A percentile compares a stretch with the other conserved stretches of the same genome.
These are phyloP conservation scores for Bacillus rossius DNA, from an alignment of 1,140 invertebrate species.

Conservation along the genomic window DNA sequence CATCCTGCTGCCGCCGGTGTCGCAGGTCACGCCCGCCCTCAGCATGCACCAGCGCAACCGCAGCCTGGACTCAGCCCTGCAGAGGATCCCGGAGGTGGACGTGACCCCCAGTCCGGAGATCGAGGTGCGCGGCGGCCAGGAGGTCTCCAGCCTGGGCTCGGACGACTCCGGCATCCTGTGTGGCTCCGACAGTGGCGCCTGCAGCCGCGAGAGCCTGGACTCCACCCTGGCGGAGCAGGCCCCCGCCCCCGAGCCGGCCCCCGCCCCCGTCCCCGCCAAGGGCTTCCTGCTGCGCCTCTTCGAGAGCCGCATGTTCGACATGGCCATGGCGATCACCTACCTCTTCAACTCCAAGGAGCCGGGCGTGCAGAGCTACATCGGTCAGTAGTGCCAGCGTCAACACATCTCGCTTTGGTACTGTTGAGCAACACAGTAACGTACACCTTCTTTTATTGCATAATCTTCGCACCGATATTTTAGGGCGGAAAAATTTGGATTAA, in stretches of 20 bases:
- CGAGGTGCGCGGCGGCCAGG: constrained; percentile 51
- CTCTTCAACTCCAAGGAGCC: constrained; percentile 98
- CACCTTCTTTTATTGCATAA: too few relatives aligned
- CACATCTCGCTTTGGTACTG: too few relatives aligned
- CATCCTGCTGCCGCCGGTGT: constrained; percentile 64
- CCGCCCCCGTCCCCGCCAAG: constrained; percentile 30
- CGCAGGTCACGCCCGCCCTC: constrained; percentile 49
- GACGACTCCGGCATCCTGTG: constrained; percentile 82
- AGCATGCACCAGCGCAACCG: constrained; percentile 80
- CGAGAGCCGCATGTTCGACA: constrained; percentile 95
- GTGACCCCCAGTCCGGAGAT: constrained; percentile 73
- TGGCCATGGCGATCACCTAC: constrained; percentile 96
- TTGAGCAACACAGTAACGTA: too few relatives aligned
- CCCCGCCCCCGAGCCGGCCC: not conserved
- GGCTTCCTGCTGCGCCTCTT: constrained; percentile 80
- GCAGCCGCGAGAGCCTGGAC: constrained; percentile 8
- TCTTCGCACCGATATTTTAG: too few relatives aligned
- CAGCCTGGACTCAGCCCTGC: constrained; percentile 79
- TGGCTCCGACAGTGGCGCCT: constrained; percentile 54
- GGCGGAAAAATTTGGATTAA: too few relatives aligned
- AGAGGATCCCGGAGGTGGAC: constrained; percentile 79
- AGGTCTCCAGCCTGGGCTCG: constrained; percentile 70
- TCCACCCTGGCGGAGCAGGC: constrained; percentile 14
- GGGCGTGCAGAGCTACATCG: constrained; percentile 92
- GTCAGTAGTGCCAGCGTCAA: too few relatives aligned